Evolutionary conservation across 2,888 invertebrate genomes (phyloP), one percentile per base, ranked within the genome.

Genomic region (Drosophila cracens): DNA sequence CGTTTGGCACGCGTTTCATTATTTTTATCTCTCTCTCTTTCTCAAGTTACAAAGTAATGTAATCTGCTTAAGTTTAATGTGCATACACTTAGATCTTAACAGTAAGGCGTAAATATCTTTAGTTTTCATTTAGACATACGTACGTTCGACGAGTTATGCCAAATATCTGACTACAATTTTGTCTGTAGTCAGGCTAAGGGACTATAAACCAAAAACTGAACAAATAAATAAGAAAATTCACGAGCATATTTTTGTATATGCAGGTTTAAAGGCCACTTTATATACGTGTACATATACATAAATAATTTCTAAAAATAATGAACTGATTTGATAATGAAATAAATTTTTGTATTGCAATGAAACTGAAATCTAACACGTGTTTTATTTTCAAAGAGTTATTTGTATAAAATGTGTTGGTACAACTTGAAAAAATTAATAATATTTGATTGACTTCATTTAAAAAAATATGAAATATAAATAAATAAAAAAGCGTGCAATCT

Each of bases 1-100:
- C 27, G 48, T 71, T 61, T 74, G 64, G 76, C 64, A 70, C 48
- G 43, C 54, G 52, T 52, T 65, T 65, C n/a, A 64, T 52, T 29
- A 25, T 58, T 48, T 60, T 68, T 34, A 33, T 48, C 65, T 56
- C 49, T 74, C 7, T 56, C 65, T 73, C 18, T 54, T 62, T 34
- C 58, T 40, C 49, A 71, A 69, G 65, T 65, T 51, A 48, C 54
- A 60, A 75, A 66, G 68, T 72, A 66, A 57, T 56, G 18, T 46
- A 53, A 25, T 38, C 60, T 76, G 53, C 71, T 66, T 85, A 88
- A 74, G 70, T 69, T 63, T 61, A 89, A 74, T 70, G 68, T 73
- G 72, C 64, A 76, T 82, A 85, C 77, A 82, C 76, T 63, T 87
- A 89, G 76, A 70, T 69, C 60, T 46, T 74, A 74, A 75, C 57